Base-by-base conservation (phyloP, 2,888 invertebrate genomes). In the Pherbina coryleti region DNA sequence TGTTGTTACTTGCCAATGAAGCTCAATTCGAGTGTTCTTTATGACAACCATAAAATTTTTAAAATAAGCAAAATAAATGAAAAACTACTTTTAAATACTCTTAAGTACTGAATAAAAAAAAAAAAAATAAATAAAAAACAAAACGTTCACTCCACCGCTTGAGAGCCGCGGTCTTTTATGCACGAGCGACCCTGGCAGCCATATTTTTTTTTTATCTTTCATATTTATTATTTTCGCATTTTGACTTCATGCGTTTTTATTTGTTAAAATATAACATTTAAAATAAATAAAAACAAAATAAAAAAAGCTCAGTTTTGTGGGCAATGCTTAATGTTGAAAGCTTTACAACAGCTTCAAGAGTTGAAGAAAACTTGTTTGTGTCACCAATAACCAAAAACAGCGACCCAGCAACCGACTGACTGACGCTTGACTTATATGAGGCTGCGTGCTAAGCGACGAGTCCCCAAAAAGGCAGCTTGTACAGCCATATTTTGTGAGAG, bases 291-390 rank as follows among this genome's bases (percentile, higher is more conserved):
- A 7, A 31, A n/a, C n/a, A 8, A 37, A 5, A 11, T 44, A 14
- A 44, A 44, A 44, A 44, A 44, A 44, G 14, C 44, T 44, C 11
- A 44, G 8, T 37, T 37, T 37, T 37, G 11, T 19, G 25, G 8
- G 57, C 57, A 28, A 1, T 19, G 57, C n/a, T 11, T 11, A 5
- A 60, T 19, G 25, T 2, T 3, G 3, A 60, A 60, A n/a, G 28
- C 28, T 11, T 22, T 22, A 5, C 57, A 57, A 9, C 8, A 28
- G 28, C 62, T 17, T 25, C 19, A 66, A 19, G 19, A 66, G 8
- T 17, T 7, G n/a, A 51, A 19, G 5, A 14, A 14, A 84, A 86
- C 86, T 82, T 78, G 85, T 84, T 85, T 2, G 19, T 84, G 74
- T 31, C 62, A 51, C 51, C 74, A 37, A 64, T 64, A 51, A 19